Percentiles rank a stretch among this genome's conserved stretches.
Conservation (phyloP, 2,888 invertebrate genomes). For the Portevinia maculata region DNA sequence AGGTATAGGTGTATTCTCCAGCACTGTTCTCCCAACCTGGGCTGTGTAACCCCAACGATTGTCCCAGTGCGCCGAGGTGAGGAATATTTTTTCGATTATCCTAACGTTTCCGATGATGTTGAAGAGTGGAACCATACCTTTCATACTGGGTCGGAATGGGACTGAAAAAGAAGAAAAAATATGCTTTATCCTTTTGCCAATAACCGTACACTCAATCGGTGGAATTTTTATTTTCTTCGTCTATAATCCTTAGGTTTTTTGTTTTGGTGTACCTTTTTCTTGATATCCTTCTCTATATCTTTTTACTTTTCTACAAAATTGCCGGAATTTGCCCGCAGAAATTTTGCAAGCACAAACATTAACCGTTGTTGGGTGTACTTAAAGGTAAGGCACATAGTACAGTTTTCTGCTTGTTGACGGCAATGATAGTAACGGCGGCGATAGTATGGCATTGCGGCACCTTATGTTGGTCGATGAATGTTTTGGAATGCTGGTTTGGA, state of each 20-base stretch:
- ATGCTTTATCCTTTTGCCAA: conserved; percentile 66
- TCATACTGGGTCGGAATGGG: conserved; percentile 6
- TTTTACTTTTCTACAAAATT: conserved; percentile 63
- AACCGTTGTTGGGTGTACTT: conserved; percentile 42
- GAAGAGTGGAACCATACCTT: conserved; percentile 38
- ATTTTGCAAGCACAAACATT: conserved; percentile 62
- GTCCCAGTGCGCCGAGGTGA: conserved; percentile 38
- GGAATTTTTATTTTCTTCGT: conserved; percentile 7
- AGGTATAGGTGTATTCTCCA: conserved; percentile 10
- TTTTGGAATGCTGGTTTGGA: conserved; percentile 30
- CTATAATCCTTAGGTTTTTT: conserved; percentile 37
- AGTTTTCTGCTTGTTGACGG: conserved; percentile 20
- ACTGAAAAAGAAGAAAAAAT: conserved; percentile 49
- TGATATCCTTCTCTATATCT: conserved; percentile 55
- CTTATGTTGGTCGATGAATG: conserved; percentile 26
- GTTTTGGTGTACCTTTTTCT: conserved; percentile 15
- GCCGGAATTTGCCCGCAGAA: conserved; percentile 37
- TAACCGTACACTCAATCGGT: conserved; percentile 58
- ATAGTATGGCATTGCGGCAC: conserved; percentile 35
- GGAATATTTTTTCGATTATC: conserved; percentile 64
- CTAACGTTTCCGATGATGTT: conserved; percentile 51
- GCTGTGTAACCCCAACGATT: conserved; percentile 28
- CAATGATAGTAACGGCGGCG: conserved; percentile 53
- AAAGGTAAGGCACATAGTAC: conserved; percentile 30
- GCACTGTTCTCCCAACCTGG: conserved; percentile 4